Base-by-base conservation (phyloP, 1,140 invertebrate species). In the Amyelois transitella region DNA sequence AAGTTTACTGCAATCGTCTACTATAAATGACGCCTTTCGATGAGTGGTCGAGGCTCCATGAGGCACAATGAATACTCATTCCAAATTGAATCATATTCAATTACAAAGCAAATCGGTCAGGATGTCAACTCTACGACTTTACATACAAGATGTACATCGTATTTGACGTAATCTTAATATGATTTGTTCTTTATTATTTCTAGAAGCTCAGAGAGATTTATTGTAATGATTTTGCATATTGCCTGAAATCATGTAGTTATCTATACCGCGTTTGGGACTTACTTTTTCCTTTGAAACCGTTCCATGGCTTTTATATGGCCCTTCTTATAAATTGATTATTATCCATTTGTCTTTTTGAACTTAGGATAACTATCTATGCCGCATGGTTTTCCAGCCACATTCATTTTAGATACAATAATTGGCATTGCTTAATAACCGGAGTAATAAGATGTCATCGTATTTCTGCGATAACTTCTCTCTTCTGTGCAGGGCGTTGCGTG, bases 371-470 rank as follows among this genome's bases (percentile, higher is more conserved):
- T n/a, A n/a, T n/a, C n/a, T n/a, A n/a, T n/a, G n/a, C n/a, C n/a
- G n/a, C n/a, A n/a, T n/a, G n/a, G n/a, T n/a, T n/a, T n/a, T n/a
- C n/a, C n/a, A n/a, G n/a, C n/a, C n/a, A n/a, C n/a, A n/a, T n/a
- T n/a, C n/a, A n/a, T n/a, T n/a, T n/a, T n/a, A n/a, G n/a, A n/a
- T n/a, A n/a, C n/a, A n/a, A n/a, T n/a, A n/a, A n/a, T n/a, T n/a
- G n/a, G n/a, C n/a, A n/a, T 50, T 28, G 44, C 47, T 56, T 55
- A 55, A 64, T 55, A 67, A 43, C 64, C 66, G 28, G 28, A 66
- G 63, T 72, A 64, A 68, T 69, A 69, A 72, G 65, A 69, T 68
- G 66, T 76, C 77, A 78, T 77, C 67, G 63, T 66, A 77, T 77
- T n/a, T 78, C 73, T 69, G 73, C 73, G 71, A 65, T 69, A 64